Conservation (phyloP, 2,113 vertebrate species). For the Alaudala cheleensis region DNA sequence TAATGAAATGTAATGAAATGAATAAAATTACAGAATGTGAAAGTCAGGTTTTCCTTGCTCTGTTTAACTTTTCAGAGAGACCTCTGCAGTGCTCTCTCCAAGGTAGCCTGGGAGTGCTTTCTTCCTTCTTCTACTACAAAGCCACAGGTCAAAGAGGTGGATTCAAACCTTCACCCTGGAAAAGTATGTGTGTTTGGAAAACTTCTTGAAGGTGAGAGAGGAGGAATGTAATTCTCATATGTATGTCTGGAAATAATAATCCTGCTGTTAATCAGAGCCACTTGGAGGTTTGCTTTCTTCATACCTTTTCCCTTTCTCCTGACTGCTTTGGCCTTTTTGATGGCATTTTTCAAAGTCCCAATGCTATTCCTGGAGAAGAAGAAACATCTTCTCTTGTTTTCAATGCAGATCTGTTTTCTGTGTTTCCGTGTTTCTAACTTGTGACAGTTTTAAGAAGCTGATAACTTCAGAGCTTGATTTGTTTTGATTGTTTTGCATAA, state of each 20-base stretch:
- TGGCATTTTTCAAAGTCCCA: background rate
- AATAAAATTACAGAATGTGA: background rate
- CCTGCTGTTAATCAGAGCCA: background rate
- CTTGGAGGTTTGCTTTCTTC: background rate
- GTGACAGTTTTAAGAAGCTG: background rate
- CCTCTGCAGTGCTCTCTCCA: background rate
- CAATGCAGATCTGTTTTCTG: background rate
- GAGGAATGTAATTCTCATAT: background rate
- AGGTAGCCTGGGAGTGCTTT: background rate
- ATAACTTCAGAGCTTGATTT: background rate
- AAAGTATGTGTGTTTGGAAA: background rate
- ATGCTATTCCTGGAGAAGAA: background rate
- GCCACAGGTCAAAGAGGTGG: background rate
- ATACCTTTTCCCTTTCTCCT: background rate
- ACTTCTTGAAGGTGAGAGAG: background rate
- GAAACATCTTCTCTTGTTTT: background rate
- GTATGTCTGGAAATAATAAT: background rate
- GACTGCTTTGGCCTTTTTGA: background rate
- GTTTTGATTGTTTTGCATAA: background rate
- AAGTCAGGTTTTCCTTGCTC: background rate
- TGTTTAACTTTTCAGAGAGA: background rate
- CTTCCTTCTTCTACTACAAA: background rate
- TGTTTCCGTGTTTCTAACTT: background rate
- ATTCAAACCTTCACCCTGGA: background rate
- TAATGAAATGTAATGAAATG: background rate